phyloP scores from a whole-genome alignment of 2,113 vertebrate genomes.

The Erpornis zantholeuca region DNA sequence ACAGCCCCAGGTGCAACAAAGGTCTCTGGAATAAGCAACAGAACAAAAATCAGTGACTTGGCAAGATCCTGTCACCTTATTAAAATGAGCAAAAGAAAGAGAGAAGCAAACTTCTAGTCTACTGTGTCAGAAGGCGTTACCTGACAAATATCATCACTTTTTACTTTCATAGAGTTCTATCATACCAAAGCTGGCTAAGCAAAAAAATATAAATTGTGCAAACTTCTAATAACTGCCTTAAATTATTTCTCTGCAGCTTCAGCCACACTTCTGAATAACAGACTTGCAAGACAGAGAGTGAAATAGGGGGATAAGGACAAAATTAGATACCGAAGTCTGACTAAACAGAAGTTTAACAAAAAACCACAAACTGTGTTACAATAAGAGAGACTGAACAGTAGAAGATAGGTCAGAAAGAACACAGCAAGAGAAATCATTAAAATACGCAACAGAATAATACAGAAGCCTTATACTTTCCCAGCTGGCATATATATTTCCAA shows the following conservation, averaged over 20 bases:
- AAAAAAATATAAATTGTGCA: neutral
- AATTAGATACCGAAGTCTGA: neutral
- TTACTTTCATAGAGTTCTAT: neutral
- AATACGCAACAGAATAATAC: neutral
- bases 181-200: neutral
- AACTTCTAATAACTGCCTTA: neutral
- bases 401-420: neutral
- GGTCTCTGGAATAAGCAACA: neutral
- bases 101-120: neutral
- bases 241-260: neutral
- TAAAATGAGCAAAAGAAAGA: neutral
- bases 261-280: neutral
- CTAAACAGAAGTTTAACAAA: neutral
- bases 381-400: neutral
- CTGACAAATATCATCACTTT: neutral
- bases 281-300: neutral
- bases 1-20: neutral
- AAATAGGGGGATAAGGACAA: neutral
- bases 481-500: neutral
- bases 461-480: neutral
- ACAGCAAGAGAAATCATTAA: neutral
- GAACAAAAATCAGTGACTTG: neutral
- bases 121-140: neutral
- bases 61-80: neutral
- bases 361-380: neutral